Evolutionary conservation across 2,797 vertebrate species (phyloP), one percentile per base, ranked within the genome.

Genomic region (Taenioides sp.): DNA sequence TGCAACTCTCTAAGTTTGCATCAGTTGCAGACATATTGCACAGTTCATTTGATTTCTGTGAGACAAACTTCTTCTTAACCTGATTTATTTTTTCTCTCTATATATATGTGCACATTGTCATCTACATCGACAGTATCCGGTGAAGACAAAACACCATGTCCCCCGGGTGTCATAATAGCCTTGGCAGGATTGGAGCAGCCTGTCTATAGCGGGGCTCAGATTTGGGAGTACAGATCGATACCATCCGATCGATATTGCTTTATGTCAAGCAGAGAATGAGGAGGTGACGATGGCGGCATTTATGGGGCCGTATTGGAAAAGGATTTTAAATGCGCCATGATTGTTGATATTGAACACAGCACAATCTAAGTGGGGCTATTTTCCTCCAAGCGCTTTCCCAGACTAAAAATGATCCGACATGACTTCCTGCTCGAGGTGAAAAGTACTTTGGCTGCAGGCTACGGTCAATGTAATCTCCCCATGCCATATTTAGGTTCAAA

Each of bases 241-340:
- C 70, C 83, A 60, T 31, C 0, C n/a, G 67, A 73, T 88, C 87
- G 62, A 92, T 91, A 85, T 70, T 78, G 80, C 80, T 91, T 88
- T 87, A 82, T 87, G 82, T 86, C 77, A 64, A 40, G 70, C 60
- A 73, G 67, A 75, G 73, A 79, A 58, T 14, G 6, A 20, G 37
- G 63, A 52, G 43, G 63, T 40, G 75, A 72, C 73, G 57, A 31
- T 67, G 80, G 71, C 20, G 4, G 81, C 81, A 74, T 87, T 90
- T 88, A 87, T 17, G 67, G 80, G 65, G 66, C 67, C 66, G 27
- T 84, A 82, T 78, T 80, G 85, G 62, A 80, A 85, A 87, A 70
- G 75, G 73, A 80, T 87, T 87, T 85, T 78, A 83, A 88, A 83
- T 27, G 54, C 43, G 72, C 81, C 73, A 69, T 80, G 76, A 83